phyloP scores from a whole-genome alignment of 1,140 invertebrate genomes.

The Drosophila prosaltans region DNA sequence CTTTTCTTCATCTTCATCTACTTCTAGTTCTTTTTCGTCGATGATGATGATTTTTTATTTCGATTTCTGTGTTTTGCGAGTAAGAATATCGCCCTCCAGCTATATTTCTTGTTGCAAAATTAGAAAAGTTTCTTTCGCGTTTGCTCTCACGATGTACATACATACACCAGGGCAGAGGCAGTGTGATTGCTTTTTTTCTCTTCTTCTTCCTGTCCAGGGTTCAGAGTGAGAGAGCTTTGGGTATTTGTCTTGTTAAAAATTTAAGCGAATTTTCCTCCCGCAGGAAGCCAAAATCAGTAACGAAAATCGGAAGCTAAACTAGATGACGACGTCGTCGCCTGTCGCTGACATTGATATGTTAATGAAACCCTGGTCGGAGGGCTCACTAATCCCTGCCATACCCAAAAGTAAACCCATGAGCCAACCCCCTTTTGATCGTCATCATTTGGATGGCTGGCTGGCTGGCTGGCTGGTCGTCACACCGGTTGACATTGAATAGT shows the following conservation, averaged over 20 bases:
- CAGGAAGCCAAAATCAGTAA: slow-evolving; percentile 62
- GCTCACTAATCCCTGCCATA: slow-evolving; percentile 56
- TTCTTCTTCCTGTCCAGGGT: slow-evolving; percentile 17
- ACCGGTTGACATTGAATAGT: slow-evolving; percentile 64
- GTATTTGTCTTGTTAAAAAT: slow-evolving; percentile 81
- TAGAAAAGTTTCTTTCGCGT: slow-evolving; percentile 69
- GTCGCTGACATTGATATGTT: slow-evolving; percentile 78
- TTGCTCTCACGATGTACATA: slow-evolving; percentile 6
- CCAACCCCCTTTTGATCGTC: slow-evolving; percentile 38
- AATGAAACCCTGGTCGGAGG: slow-evolving; percentile 51
- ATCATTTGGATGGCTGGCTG: neutral
- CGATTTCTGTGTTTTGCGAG: slow-evolving; percentile 50
- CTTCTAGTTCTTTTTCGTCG: slow-evolving; percentile 46
- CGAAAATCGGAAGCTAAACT: slow-evolving; percentile 39
- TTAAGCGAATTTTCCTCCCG: slow-evolving; percentile 70
- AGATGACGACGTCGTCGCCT: slow-evolving; percentile 31
- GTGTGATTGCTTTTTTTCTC: slow-evolving; percentile 19
- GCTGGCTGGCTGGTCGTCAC: slow-evolving; percentile 20
- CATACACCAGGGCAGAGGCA: neutral
- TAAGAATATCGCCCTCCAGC: slow-evolving; percentile 55
- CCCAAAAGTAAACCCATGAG: neutral
- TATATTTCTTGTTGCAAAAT: slow-evolving; percentile 66
- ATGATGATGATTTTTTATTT: slow-evolving; percentile 55
- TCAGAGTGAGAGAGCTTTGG: slow-evolving; percentile 61
- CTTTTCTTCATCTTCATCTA: slow-evolving; percentile 60